Evolutionary conservation across 2,113 vertebrate species (phyloP), one percentile per base, ranked within the genome.

Genomic region (Shinisaurus crocodilurus): DNA sequence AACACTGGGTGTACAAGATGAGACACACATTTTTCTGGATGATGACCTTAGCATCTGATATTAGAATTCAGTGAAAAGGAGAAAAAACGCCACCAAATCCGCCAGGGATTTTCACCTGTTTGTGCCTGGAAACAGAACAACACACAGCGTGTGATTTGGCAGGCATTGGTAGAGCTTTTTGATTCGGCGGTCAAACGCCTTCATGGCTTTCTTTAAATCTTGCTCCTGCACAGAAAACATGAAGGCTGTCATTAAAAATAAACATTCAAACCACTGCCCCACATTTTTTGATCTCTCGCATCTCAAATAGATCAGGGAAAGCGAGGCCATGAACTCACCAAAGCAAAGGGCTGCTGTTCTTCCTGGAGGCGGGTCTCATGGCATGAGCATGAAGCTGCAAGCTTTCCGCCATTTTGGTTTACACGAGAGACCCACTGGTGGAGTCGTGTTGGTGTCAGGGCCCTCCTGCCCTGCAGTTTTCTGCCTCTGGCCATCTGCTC

Each of bases 401-500:
- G 6, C 10, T 25, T 48, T 40, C 6, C 83, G 16, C 29, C 63
- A 6, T n/a, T 95, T 48, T 63, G 91, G 54, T 88, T 93, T 85
- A 88, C 93, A n/a, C 83, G 82, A 76, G 91, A 84, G 80, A 97
- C 94, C 98, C 98, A 99, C 15, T 95, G 94, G 48, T 94, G 90
- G 69, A 99, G 94, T 89, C 98, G 98, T 45, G 96, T 93, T 0
- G 98, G 96, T 34, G 98, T 98, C n/a, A 99, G 93, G 12, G 98
- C 97, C 2, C 93, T 94, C 77, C 97, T 95, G 50, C 95, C 96
- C 91, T 92, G 92, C 3, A 98, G 92, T 92, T 92, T 76, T 60
- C 94, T 45, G 48, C 93, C 88, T 91, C 93, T 90, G 89, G 82
- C 3, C 0, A 29, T 93, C 88, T 94, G 90, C n/a, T 86, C 85